Conservation (phyloP, 2,797 vertebrate genomes). For the Schizothorax lantsangensis region DNA sequence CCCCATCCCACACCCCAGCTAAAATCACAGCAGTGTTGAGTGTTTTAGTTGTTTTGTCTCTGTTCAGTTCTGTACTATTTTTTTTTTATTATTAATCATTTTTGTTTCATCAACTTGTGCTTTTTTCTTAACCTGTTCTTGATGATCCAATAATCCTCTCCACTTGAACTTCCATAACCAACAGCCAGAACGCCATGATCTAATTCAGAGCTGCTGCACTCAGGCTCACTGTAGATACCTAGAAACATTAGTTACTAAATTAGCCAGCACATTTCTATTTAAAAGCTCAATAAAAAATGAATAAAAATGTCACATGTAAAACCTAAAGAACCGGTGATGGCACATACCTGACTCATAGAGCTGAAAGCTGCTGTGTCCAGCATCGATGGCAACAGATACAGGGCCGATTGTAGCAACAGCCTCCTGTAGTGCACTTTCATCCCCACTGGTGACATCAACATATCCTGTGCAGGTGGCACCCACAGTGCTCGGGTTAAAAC, state of each 20-base stretch:
- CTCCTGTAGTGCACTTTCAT: conserved; percentile 73
- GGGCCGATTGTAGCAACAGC: conserved; percentile 80
- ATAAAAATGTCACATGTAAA: background rate
- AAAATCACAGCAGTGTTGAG: conserved; percentile 57
- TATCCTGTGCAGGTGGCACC: conserved; percentile 78
- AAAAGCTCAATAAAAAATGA: background rate
- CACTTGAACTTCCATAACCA: conserved; percentile 72
- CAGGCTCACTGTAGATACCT: conserved; percentile 80
- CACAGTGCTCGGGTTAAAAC: conserved; percentile 68
- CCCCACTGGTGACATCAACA: conserved; percentile 63
- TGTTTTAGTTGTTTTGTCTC: background rate
- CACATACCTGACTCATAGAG: conserved; percentile 78
- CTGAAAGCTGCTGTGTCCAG: conserved; percentile 75
- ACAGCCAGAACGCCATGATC: conserved; percentile 79
- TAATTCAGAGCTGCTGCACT: conserved; percentile 73
- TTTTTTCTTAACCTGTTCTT: conserved; percentile 80
- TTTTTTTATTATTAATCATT: background rate
- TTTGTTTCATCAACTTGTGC: conserved; percentile 1
- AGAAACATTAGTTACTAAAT: background rate
- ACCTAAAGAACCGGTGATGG: background rate
- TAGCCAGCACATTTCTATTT: background rate
- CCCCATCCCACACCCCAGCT: conserved; percentile 83
- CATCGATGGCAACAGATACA: conserved; percentile 80
- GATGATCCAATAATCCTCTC: conserved; percentile 79
- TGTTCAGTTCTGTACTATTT: background rate